phyloP scores from a whole-genome alignment of 2,797 vertebrate species.

The Oophaga sylvatica region DNA sequence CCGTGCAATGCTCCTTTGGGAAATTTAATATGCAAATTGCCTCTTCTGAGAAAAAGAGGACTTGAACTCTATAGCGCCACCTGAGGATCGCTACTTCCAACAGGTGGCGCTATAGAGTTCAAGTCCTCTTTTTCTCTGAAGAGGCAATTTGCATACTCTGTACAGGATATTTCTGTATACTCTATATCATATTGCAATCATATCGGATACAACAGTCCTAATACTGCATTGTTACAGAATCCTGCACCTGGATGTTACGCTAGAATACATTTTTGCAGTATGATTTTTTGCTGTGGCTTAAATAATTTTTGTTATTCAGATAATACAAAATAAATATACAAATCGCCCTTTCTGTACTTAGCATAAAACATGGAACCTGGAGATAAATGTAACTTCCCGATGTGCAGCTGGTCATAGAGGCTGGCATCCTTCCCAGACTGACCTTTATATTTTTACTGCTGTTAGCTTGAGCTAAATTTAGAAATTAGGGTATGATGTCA shows the following conservation, averaged over 20 bases:
- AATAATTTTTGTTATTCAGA: not conserved
- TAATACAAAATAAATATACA: not conserved
- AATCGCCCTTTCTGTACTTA: not conserved
- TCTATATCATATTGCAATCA: not conserved
- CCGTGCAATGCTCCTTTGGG: too few species aligned
- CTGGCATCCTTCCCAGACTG: constrained; percentile 37
- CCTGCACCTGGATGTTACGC: not conserved
- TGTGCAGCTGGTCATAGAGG: constrained; percentile 15
- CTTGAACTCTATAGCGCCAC: too few species aligned
- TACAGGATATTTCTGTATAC: not conserved
- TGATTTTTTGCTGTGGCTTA: not conserved
- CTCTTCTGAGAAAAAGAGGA: too few species aligned
- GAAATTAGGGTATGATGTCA: constrained; percentile 56
- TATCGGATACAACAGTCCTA: not conserved
- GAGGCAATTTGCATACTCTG: too few species aligned
- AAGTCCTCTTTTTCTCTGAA: too few species aligned
- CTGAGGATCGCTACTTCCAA: too few species aligned
- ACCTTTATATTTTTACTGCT: constrained; percentile 52
- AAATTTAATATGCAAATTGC: too few species aligned
- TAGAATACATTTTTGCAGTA: not conserved
- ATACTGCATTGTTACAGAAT: not conserved
- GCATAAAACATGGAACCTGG: not conserved
- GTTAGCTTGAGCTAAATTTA: constrained; percentile 49
- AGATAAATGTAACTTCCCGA: constrained; percentile 7
- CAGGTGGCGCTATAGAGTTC: too few species aligned